These are phyloP conservation scores for Pseudochromis fuscus DNA, from an alignment of 2,797 vertebrate species.

Conservation along the genomic window DNA sequence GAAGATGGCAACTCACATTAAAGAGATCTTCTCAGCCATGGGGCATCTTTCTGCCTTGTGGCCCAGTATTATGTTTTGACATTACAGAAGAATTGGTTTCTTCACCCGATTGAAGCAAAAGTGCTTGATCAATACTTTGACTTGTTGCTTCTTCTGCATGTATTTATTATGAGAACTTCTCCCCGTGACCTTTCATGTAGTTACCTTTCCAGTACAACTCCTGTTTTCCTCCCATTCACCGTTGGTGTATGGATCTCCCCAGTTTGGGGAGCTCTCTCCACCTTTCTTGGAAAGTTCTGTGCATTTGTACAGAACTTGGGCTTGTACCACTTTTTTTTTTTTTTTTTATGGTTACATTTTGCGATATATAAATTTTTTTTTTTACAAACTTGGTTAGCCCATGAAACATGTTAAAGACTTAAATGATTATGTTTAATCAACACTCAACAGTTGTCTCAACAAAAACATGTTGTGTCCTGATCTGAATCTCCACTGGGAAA, in stretches of 20 bases:
- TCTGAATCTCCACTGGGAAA: background rate
- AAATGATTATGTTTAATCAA: background rate
- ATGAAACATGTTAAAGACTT: constrained; percentile 4
- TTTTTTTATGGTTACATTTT: constrained; percentile 1
- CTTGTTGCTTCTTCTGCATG: constrained; percentile 69
- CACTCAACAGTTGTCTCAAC: constrained; percentile 46
- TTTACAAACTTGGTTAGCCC: constrained; percentile 15
- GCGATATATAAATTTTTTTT: background rate
- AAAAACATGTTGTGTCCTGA: background rate
- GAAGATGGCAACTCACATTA: constrained; percentile 61
- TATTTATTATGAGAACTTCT: constrained; percentile 26
- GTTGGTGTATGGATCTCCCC: constrained; percentile 33
- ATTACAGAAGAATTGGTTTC: constrained; percentile 35
- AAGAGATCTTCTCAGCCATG: constrained; percentile 35
- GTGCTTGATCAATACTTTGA: background rate
- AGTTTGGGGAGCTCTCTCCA: constrained; percentile 42
- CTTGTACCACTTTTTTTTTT: background rate
- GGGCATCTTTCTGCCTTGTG: constrained; percentile 64
- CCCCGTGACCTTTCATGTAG: constrained; percentile 63
- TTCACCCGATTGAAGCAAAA: constrained; percentile 18
- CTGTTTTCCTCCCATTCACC: constrained; percentile 25
- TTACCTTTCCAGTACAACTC: constrained; percentile 49
- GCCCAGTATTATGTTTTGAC: constrained; percentile 62
- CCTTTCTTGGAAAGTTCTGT: constrained; percentile 38
- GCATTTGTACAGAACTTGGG: constrained; percentile 19